A percentile compares a stretch with the other conserved stretches of the same genome.
Evolutionary conservation across 2,888 invertebrate genomes (phyloP).

Genomic region (Phortica magna): DNA sequence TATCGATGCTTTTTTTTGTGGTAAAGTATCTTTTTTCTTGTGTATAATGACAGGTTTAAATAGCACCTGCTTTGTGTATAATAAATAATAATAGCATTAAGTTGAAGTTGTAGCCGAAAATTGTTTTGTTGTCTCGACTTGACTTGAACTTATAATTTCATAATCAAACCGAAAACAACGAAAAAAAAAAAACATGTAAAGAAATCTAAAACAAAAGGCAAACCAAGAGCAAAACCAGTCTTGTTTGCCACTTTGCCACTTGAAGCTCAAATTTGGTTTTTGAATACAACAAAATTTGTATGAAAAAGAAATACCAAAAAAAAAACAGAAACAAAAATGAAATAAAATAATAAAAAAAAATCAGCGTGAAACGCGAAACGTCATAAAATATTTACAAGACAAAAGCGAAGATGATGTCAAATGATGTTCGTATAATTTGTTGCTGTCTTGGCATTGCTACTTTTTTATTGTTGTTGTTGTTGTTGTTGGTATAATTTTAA

Average conservation of each 20-base stretch:
- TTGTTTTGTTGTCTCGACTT: neutral
- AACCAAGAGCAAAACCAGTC: neutral
- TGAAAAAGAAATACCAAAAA: neutral
- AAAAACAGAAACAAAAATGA: neutral
- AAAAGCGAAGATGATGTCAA: constrained; percentile 45
- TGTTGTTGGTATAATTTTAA: neutral
- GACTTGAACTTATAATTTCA: neutral
- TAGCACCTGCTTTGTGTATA: constrained; percentile 41
- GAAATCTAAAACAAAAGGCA: no score
- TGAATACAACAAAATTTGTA: no score
- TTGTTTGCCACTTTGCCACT: no score
- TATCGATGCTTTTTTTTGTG: neutral
- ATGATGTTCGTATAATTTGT: constrained; percentile 16
- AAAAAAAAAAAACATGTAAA: neutral
- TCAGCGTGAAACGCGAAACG: constrained; percentile 60
- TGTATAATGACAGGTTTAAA: constrained; percentile 29
- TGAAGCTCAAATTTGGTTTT: neutral
- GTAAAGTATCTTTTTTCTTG: neutral
- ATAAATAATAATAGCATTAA: constrained; percentile 4
- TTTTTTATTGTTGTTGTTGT: constrained; percentile 37
- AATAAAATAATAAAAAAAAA: neutral
- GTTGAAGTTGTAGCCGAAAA: neutral
- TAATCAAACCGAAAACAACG: neutral
- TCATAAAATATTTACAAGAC: constrained; percentile 64
- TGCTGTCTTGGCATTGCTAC: constrained; percentile 45